A percentile compares a stretch with the other conserved stretches of the same genome.
Conservation (phyloP, 2,797 vertebrate species). For the Neosilurus hyrtlii region DNA sequence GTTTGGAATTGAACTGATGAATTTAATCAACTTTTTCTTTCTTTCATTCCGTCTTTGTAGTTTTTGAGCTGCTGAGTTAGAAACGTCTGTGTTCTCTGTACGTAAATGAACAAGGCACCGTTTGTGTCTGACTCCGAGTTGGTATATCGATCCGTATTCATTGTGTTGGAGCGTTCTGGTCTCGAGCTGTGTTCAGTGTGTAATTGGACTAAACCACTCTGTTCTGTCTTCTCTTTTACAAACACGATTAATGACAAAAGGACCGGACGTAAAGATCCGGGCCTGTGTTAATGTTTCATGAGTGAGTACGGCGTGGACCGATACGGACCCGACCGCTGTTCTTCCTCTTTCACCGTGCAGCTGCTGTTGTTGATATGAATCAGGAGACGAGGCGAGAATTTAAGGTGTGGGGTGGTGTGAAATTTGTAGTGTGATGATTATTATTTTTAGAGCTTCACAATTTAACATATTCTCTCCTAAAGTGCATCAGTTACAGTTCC, state of each 20-base stretch:
- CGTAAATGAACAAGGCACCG: not conserved
- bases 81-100: not conserved
- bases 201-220: not conserved
- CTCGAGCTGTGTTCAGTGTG: not conserved
- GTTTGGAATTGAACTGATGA: not conserved
- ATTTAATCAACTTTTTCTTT: not conserved
- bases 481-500: not conserved
- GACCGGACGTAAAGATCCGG: constrained; percentile 1
- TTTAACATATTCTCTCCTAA: not conserved
- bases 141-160: not conserved
- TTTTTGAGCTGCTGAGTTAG: not conserved
- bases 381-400: not conserved
- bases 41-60: not conserved
- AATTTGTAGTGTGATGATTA: not conserved
- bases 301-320: not conserved
- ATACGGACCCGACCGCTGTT: not conserved
- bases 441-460: not conserved
- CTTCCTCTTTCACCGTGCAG: not conserved
- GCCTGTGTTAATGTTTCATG: not conserved
- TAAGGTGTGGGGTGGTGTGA: not conserved
- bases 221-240: constrained; percentile 6
- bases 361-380: not conserved
- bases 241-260: not conserved
- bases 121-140: not conserved
- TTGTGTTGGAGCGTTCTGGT: not conserved